Base-by-base conservation (phyloP, 2,113 vertebrate species). In the Microcebus murinus region DNA sequence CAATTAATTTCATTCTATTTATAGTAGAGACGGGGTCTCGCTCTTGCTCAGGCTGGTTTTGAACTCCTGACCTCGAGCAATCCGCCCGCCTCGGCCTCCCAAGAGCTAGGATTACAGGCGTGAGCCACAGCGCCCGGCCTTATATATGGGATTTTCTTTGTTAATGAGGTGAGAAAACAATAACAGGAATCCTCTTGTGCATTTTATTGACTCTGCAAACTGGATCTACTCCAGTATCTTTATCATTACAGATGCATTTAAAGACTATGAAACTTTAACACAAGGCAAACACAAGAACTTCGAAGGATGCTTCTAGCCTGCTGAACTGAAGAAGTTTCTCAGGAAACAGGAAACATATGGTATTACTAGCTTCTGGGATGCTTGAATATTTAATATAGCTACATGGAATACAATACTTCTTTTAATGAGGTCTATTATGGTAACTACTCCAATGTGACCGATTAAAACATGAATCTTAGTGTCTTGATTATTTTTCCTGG, bases 81-180 rank as follows among this genome's bases (percentile, higher is more conserved):
- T n/a, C n/a, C n/a, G n/a, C n/a, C n/a, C n/a, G n/a, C n/a, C n/a
- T n/a, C n/a, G n/a, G n/a, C n/a, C n/a, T n/a, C n/a, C n/a, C n/a
- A n/a, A n/a, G n/a, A n/a, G n/a, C n/a, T n/a, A n/a, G n/a, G n/a
- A n/a, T n/a, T n/a, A n/a, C n/a, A n/a, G n/a, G n/a, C n/a, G n/a
- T n/a, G n/a, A n/a, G n/a, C n/a, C n/a, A n/a, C n/a, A n/a, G n/a
- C n/a, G n/a, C n/a, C n/a, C n/a, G n/a, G n/a, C n/a, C n/a, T 87
- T 84, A 70, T 74, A 48, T 50, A 34, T 42, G 39, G 61, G 50
- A 83, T 76, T 5, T 3, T 42, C 87, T 82, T 89, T 87, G 57
- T 67, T 94, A 90, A 96, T 42, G 77, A 95, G 8, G 67, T 59
- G 5, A 96, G 59, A 89, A 94, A 80, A 76, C 2, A 93, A 17